Conservation (phyloP, 2,797 vertebrate species). For the Enteromius radiatus region DNA sequence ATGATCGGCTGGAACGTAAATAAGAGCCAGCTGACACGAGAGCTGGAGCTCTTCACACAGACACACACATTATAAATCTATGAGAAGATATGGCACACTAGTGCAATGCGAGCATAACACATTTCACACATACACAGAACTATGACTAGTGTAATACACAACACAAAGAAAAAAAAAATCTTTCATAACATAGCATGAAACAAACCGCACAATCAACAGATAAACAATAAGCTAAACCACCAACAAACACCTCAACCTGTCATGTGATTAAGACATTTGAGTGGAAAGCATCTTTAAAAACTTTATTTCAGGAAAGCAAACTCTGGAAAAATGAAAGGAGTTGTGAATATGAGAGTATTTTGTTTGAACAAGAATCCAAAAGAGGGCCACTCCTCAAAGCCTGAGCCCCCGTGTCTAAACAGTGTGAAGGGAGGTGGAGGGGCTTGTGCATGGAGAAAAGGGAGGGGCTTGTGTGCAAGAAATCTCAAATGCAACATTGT, state of each 20-base stretch:
- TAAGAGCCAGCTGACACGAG: slow-evolving; percentile 49
- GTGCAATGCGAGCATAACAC: background rate
- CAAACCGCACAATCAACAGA: background rate
- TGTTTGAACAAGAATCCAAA: slow-evolving; percentile 13
- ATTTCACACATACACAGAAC: slow-evolving; percentile 2
- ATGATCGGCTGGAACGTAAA: slow-evolving; percentile 51
- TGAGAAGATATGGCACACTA: slow-evolving; percentile 11
- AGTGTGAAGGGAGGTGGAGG: slow-evolving; percentile 20
- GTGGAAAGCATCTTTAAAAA: background rate
- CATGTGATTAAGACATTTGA: background rate
- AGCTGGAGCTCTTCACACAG: slow-evolving; percentile 20
- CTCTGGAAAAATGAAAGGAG: background rate
- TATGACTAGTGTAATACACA: background rate
- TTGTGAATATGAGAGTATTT: slow-evolving; percentile 9
- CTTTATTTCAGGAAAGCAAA: background rate
- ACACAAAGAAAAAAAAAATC: background rate
- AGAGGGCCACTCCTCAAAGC: slow-evolving; percentile 1
- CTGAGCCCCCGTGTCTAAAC: slow-evolving; percentile 28
- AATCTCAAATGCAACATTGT: background rate
- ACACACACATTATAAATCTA: background rate
- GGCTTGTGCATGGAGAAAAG: background rate
- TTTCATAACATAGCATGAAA: background rate
- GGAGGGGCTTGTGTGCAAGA: background rate
- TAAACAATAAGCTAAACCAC: slow-evolving; percentile 8
- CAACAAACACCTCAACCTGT: background rate